Conservation (phyloP, 2,113 vertebrate genomes). For the Hiodon alosoides region DNA sequence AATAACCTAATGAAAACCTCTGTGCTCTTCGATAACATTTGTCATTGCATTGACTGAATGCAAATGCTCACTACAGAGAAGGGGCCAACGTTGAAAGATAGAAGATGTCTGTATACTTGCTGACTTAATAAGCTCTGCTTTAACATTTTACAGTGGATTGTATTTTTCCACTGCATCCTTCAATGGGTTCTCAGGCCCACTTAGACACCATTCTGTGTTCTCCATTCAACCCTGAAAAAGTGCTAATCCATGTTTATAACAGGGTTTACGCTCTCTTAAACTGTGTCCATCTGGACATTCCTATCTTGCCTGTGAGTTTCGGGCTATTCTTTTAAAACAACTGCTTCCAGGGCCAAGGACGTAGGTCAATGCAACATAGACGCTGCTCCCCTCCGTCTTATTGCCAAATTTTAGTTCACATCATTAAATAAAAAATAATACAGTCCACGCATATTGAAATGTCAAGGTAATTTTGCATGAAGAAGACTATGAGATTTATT, state of each 20-base stretch:
- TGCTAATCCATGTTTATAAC: conserved; percentile 55
- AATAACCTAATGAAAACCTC: too few species aligned
- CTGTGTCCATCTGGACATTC: not conserved
- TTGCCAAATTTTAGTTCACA: conserved; percentile 26
- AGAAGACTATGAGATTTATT: not conserved
- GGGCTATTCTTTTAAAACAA: not conserved
- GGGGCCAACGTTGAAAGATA: too few species aligned
- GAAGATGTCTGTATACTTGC: too few species aligned
- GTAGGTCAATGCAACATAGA: not conserved
- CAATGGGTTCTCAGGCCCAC: too few species aligned
- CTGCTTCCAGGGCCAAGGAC: not conserved
- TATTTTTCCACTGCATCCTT: not conserved
- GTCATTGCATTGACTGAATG: too few species aligned
- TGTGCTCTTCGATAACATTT: too few species aligned
- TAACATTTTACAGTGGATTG: too few species aligned
- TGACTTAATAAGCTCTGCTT: too few species aligned
- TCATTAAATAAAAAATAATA: conserved; percentile 12
- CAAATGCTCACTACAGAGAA: too few species aligned
- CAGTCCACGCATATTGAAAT: conserved; percentile 14
- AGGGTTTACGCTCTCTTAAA: conserved; percentile 30
- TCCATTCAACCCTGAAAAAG: conserved; percentile 18
- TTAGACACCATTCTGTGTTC: conserved; percentile 30
- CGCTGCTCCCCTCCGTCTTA: conserved; percentile 12
- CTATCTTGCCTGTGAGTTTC: not conserved
- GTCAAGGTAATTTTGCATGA: not conserved